phyloP scores from a whole-genome alignment of 2,888 invertebrate genomes.

The Mimumesa dahlbomi region DNA sequence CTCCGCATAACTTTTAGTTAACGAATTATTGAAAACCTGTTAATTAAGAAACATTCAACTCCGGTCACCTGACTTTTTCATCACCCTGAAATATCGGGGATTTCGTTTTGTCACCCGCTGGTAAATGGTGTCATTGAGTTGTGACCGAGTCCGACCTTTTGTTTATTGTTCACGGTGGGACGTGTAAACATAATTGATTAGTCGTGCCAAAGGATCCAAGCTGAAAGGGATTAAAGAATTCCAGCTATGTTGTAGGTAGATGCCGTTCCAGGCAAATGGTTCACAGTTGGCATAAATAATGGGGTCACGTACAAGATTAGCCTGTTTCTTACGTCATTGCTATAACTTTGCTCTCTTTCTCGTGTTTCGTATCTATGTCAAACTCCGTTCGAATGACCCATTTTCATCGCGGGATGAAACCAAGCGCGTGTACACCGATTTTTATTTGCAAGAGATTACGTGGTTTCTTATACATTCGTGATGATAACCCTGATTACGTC shows the following conservation, averaged over 20 bases:
- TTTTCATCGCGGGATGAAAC: slow-evolving; percentile 9
- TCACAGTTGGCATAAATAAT: slow-evolving; percentile 46
- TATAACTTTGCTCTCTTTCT: slow-evolving; percentile 31
- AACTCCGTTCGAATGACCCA: slow-evolving; percentile 22
- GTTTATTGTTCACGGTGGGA: too few relatives aligned
- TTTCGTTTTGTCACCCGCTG: too few relatives aligned
- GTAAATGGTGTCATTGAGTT: too few relatives aligned
- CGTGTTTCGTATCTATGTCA: slow-evolving; percentile 17
- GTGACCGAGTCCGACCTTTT: too few relatives aligned
- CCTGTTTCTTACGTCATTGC: slow-evolving; percentile 47
- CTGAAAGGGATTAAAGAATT: slow-evolving; percentile 26
- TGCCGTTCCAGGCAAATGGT: slow-evolving; percentile 28
- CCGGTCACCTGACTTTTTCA: too few relatives aligned
- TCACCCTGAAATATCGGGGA: too few relatives aligned
- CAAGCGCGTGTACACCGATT: background rate
- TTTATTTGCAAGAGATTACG: slow-evolving; percentile 7
- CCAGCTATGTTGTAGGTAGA: slow-evolving; percentile 19
- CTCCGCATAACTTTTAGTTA: too few relatives aligned
- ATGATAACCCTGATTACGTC: slow-evolving; percentile 21
- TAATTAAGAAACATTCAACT: too few relatives aligned
- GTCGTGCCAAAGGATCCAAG: background rate
- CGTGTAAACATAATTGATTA: slow-evolving; percentile 16
- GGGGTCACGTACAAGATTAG: slow-evolving; percentile 58
- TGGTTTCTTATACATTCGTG: background rate
- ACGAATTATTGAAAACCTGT: too few relatives aligned